phyloP scores from a whole-genome alignment of 2,113 vertebrate species.

The Carlito syrichta region DNA sequence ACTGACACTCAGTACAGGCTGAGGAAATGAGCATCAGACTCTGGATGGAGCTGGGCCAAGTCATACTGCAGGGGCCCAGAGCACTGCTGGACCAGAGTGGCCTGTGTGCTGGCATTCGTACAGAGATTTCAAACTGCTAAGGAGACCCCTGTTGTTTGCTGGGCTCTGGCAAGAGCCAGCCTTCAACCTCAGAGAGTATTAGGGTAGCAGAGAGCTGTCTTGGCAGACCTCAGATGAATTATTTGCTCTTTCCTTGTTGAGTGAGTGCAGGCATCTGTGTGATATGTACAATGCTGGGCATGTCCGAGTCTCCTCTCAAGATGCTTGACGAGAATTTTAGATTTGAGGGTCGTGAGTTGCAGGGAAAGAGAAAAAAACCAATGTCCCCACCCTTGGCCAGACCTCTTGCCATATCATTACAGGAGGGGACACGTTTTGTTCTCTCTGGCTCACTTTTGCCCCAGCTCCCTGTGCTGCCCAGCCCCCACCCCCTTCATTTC shows the following conservation, averaged over 20 bases:
- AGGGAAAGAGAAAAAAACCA: neutral
- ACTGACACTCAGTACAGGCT: neutral
- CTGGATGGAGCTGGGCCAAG: neutral
- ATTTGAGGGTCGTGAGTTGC: neutral
- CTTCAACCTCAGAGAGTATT: constrained; percentile 63
- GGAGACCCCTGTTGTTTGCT: constrained; percentile 4
- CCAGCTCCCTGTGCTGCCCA: neutral
- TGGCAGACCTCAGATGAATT: constrained; percentile 55
- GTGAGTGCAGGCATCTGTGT: constrained; percentile 36
- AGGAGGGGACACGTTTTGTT: neutral
- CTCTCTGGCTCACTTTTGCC: neutral
- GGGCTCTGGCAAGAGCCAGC: constrained; percentile 52
- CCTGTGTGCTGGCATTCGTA: neutral
- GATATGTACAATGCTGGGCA: constrained; percentile 34
- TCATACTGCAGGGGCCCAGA: neutral
- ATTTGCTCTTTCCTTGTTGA: constrained; percentile 61
- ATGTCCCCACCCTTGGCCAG: neutral
- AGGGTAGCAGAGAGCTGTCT: neutral
- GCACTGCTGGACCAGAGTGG: neutral
- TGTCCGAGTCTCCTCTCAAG: neutral
- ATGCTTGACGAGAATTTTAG: constrained; percentile 58
- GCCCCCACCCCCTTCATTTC: neutral
- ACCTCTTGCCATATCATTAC: neutral
- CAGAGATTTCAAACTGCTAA: neutral
- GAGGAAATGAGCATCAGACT: neutral